These are phyloP conservation scores for Drosophila lutescens DNA, from an alignment of 2,888 invertebrate genomes.

Conservation along the genomic window DNA sequence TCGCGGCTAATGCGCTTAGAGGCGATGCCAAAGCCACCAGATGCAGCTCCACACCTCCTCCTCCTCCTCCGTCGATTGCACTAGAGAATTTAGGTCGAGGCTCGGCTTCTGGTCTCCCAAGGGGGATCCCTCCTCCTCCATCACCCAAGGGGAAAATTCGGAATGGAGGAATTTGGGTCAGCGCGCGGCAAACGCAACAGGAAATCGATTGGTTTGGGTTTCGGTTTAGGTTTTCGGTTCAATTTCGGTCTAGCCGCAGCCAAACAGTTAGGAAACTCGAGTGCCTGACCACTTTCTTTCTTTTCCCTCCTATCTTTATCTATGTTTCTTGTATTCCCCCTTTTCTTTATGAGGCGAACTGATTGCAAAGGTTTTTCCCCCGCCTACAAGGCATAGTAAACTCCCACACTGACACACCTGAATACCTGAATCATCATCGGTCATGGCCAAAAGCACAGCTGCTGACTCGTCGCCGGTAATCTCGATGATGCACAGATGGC, in stretches of 20 bases:
- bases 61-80: slow-evolving; percentile 5
- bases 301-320: slow-evolving; percentile 8
- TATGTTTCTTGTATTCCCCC: slow-evolving; percentile 1
- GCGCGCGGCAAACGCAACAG: slow-evolving; percentile 40
- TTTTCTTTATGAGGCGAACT: slow-evolving; percentile 4
- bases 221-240: slow-evolving; percentile 16
- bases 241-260: slow-evolving; percentile 24
- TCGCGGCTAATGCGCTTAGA: slow-evolving; percentile 71
- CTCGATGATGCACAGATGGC: slow-evolving; percentile 34
- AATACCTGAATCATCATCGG: slow-evolving; percentile 28
- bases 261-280: slow-evolving; percentile 7
- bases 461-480: slow-evolving; percentile 27
- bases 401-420: slow-evolving; percentile 14
- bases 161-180: slow-evolving; percentile 66
- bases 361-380: slow-evolving; percentile 28
- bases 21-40: slow-evolving; percentile 20
- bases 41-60: slow-evolving; percentile 6
- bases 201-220: slow-evolving; percentile 55
- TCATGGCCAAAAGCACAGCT: slow-evolving; percentile 38
- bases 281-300: slow-evolving; percentile 43
- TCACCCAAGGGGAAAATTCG: slow-evolving; percentile 14
- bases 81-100: slow-evolving; percentile 42
- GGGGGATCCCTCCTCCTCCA: slow-evolving; percentile 5
- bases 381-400: slow-evolving; percentile 16
- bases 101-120: slow-evolving; percentile 27